Evolutionary conservation across 1,140 invertebrate species (phyloP).

Genomic region (Lordiphosa clarofinis): DNA sequence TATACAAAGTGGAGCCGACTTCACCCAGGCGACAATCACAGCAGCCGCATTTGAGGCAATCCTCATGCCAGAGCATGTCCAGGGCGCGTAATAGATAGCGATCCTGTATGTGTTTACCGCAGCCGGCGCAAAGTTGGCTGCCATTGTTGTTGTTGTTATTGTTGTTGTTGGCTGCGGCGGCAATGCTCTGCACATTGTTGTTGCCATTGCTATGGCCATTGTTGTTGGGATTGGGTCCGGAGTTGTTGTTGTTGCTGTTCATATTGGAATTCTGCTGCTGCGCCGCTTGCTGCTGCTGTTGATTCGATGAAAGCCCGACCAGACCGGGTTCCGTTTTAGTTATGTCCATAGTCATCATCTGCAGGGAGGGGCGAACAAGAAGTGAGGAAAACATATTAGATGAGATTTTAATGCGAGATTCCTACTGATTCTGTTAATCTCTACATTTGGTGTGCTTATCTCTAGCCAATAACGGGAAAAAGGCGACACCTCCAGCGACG

Average conservation of each 20-base stretch:
- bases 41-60: constrained; percentile 98
- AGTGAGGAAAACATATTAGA: neutral
- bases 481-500: neutral
- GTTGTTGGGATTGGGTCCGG: constrained; percentile 68
- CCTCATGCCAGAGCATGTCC: constrained; percentile 98
- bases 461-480: constrained; percentile 11
- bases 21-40: constrained; percentile 98
- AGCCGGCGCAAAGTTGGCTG: constrained; percentile 90
- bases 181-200: constrained; percentile 71
- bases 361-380: neutral
- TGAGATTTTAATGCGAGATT: neutral
- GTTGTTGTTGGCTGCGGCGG: constrained; percentile 46
- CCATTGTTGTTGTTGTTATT: constrained; percentile 81
- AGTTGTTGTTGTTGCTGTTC: constrained; percentile 45
- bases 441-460: constrained; percentile 17
- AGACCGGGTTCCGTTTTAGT: constrained; percentile 83
- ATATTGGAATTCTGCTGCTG: constrained; percentile 33
- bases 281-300: constrained; percentile 42
- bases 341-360: constrained; percentile 87
- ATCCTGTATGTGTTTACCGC: constrained; percentile 92
- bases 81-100: constrained; percentile 91
- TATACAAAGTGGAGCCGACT: constrained; percentile 97
- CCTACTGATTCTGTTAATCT: neutral
- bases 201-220: constrained; percentile 33
- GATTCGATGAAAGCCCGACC: constrained; percentile 73